Evolutionary conservation across 30 jellyfish, hydroid and myxozoan species (phyloP).

Genomic region (Aurelia sp.): DNA sequence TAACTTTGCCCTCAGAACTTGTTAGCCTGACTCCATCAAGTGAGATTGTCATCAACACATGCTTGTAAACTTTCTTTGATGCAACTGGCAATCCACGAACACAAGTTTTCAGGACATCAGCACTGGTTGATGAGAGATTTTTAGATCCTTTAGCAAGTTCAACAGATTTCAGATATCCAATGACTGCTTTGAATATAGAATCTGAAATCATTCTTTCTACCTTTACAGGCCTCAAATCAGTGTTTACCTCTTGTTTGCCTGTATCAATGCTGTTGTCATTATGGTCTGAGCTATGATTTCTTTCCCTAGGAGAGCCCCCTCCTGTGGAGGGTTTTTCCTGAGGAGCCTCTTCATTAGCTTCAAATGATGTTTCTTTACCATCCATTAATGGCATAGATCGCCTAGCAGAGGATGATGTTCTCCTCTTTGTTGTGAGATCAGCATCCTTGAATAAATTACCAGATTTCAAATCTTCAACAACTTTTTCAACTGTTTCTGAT

Average conservation of each 20-base stretch:
- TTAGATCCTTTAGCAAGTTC: conserved; percentile 71
- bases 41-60: conserved; percentile 57
- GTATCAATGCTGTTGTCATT: not conserved
- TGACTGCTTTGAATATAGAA: conserved; percentile 28
- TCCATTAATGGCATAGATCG: not conserved
- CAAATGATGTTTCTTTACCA: conserved; percentile 9
- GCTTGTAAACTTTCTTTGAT: conserved; percentile 42
- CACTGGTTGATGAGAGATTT: conserved; percentile 63
- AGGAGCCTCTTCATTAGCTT: not conserved
- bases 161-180: conserved; percentile 73
- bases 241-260: too few species aligned
- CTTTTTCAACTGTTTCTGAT: conserved; percentile 53
- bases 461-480: conserved; percentile 52
- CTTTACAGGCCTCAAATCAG: too few species aligned
- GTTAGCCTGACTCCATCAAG: conserved; percentile 52
- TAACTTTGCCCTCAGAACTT: conserved; percentile 39
- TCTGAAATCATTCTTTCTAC: too few species aligned
- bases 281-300: not conserved
- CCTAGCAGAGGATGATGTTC: not conserved
- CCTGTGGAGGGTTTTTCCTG: too few species aligned
- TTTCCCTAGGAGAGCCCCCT: not conserved
- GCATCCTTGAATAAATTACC: conserved; percentile 26
- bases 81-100: conserved; percentile 37
- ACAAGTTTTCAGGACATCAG: conserved; percentile 61
- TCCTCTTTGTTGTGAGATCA: not conserved